Conservation (phyloP, 2,888 invertebrate species). For the Agapetus fuscipes region DNA sequence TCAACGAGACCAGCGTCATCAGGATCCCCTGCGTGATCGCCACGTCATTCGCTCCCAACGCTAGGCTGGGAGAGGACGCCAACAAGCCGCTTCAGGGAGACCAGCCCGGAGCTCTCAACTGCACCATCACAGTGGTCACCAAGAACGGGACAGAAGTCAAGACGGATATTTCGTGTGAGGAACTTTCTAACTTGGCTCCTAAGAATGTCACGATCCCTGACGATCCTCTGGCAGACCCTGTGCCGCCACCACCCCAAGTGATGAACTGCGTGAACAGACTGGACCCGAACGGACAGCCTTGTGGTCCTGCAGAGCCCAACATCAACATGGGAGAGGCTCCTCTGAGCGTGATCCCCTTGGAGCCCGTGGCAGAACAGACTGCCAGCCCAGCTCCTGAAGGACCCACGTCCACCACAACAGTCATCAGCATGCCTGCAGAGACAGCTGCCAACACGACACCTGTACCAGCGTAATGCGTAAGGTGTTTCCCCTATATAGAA, state of each 20-base stretch:
- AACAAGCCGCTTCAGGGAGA: constrained; percentile 23
- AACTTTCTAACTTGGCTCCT: constrained; percentile 37
- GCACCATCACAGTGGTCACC: constrained; percentile 37
- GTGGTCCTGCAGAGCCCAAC: not conserved
- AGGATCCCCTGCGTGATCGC: constrained; percentile 44
- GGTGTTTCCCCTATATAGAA: too few relatives aligned
- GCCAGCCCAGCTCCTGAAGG: not conserved
- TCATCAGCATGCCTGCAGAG: not conserved
- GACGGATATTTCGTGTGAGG: constrained; percentile 43
- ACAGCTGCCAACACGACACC: too few relatives aligned
- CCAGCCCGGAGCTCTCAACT: constrained; percentile 35
- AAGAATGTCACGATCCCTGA: constrained; percentile 43
- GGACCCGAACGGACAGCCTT: not conserved
- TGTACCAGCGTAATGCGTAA: too few relatives aligned
- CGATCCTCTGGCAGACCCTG: not conserved
- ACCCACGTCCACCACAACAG: not conserved
- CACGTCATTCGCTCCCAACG: constrained; percentile 41
- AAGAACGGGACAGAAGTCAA: constrained; percentile 35
- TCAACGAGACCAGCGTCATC: constrained; percentile 36
- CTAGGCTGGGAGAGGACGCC: constrained; percentile 28
- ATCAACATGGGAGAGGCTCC: not conserved
- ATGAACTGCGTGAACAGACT: not conserved
- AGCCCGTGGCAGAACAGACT: too few relatives aligned
- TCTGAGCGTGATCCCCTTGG: not conserved
- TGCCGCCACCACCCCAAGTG: not conserved